Evolutionary conservation across 2,797 vertebrate genomes (phyloP), one percentile per base, ranked within the genome.

Genomic region (Coregonus sp.): DNA sequence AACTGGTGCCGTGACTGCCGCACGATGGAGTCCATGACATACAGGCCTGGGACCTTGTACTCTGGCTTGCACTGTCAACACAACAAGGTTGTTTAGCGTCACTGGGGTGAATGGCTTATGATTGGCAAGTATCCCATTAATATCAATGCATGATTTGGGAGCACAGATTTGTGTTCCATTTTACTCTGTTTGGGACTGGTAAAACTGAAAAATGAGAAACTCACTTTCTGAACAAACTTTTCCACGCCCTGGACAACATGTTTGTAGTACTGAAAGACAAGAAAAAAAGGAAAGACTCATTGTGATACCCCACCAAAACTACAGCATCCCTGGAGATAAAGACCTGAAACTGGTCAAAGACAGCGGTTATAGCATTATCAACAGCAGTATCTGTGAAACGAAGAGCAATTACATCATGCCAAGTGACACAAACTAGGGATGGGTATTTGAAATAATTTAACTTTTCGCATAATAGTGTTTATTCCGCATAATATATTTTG

Each of bases 221-320:
- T 93, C 90, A 99, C 98, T 95, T 98, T 99, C 78, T 98, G 98
- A 93, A 99, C 95, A 85, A 99, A 99, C 89, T 99, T 99, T 90
- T 99, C 98, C 90, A 99, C 98, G 77, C 98, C 98, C 90, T 99
- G 98, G 84, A 99, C 98, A 84, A 99, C 98, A 66, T 99, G 98
- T 82, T 99, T 99, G 96, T 99, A 99, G 87, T 99, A 99, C 98
- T 99, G 90, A 84, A 96, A 96, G 79, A 87, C 56, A 90, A 56
- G 74, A 89, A n/a, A 25, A 63, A 73, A 71, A 73, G 75, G 29
- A 31, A 74, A 68, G 3, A 63, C 6, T 54, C 33, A 71, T 69
- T 80, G 40, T 52, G n/a, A 63, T 72, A 68, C 80, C 59, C 73
- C 11, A 72, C 1, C 7, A 71, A 9, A 72, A 59, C 40, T 11